A percentile compares a stretch with the other conserved stretches of the same genome.
These are phyloP conservation scores for Cryptocheilus praepositus DNA, from an alignment of 2,888 invertebrate species.

Conservation along the genomic window DNA sequence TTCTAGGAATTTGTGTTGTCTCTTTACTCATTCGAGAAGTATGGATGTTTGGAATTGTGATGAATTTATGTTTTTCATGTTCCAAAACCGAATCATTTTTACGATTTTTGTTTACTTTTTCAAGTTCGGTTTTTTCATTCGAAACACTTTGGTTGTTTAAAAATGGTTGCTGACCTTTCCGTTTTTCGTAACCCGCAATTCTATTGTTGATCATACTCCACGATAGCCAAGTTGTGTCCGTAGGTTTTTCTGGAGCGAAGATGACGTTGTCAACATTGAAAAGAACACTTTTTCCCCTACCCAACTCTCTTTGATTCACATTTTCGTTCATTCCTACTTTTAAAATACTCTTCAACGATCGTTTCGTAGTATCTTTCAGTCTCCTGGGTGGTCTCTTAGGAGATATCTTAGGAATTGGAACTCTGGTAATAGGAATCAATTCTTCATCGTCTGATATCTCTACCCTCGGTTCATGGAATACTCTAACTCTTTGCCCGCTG, in stretches of 20 bases:
- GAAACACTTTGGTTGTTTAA: neutral
- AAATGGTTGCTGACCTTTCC: conserved; percentile 20
- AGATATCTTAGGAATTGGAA: conserved; percentile 75
- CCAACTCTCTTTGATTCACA: conserved; percentile 42
- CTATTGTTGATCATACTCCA: conserved; percentile 47
- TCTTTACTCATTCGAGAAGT: conserved; percentile 62
- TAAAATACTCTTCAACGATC: conserved; percentile 66
- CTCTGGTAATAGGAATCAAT: conserved; percentile 55
- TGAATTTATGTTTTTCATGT: conserved; percentile 63
- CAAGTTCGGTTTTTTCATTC: conserved; percentile 13
- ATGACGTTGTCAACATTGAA: conserved; percentile 72
- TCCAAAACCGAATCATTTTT: conserved; percentile 4
- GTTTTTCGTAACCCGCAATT: conserved; percentile 20
- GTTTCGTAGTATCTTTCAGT: conserved; percentile 73
- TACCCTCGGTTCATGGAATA: conserved; percentile 77
- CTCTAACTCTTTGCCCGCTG: conserved; percentile 82
- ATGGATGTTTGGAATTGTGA: conserved; percentile 71
- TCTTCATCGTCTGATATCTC: conserved; percentile 68
- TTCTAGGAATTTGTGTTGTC: conserved; percentile 48
- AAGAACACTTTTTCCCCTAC: conserved; percentile 64
- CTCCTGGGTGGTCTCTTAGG: conserved; percentile 81
- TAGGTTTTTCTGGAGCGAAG: conserved; percentile 70
- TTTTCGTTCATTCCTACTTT: conserved; percentile 50
- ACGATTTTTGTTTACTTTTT: neutral
- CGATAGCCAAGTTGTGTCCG: conserved; percentile 39